A percentile compares a stretch with the other conserved stretches of the same genome.
These are phyloP conservation scores for Synanthedon myopaeformis DNA, from an alignment of 2,888 invertebrate species.

Conservation along the genomic window DNA sequence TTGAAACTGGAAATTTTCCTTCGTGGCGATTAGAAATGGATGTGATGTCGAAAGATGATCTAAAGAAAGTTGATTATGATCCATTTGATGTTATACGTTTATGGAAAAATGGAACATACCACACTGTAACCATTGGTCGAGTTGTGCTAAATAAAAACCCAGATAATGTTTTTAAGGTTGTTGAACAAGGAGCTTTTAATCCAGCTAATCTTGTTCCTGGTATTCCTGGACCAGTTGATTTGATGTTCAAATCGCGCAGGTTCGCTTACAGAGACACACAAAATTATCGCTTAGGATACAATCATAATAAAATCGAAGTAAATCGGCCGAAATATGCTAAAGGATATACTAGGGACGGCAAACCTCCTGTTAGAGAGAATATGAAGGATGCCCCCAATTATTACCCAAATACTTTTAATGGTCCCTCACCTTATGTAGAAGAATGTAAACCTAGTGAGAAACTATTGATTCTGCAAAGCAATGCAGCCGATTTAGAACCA, in stretches of 20 bases:
- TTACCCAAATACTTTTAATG: slow-evolving; percentile 92
- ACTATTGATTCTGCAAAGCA: slow-evolving; percentile 20
- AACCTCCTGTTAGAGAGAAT: slow-evolving; percentile 77
- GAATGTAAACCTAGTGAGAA: slow-evolving; percentile 23
- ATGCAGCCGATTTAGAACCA: slow-evolving; percentile 62
- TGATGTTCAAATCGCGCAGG: slow-evolving; percentile 30
- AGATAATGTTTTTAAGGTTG: slow-evolving; percentile 32
- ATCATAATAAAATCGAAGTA: slow-evolving; percentile 35
- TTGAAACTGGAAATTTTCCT: slow-evolving; percentile 70
- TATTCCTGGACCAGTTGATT: slow-evolving; percentile 40
- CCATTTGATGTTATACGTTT: slow-evolving; percentile 40
- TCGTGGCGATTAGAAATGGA: slow-evolving; percentile 45
- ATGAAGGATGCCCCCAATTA: slow-evolving; percentile 92
- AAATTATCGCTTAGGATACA: slow-evolving; percentile 37
- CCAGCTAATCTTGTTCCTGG: slow-evolving; percentile 48
- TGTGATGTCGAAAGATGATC: slow-evolving; percentile 26
- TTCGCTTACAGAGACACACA: slow-evolving; percentile 36
- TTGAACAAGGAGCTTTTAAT: slow-evolving; percentile 34
- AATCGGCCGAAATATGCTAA: slow-evolving; percentile 34
- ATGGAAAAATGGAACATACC: slow-evolving; percentile 46
- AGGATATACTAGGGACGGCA: slow-evolving; percentile 54
- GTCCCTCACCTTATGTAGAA: slow-evolving; percentile 77
- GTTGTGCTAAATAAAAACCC: slow-evolving; percentile 30
- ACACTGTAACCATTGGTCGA: slow-evolving; percentile 31
- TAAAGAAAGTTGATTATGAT: slow-evolving; percentile 30